These are phyloP conservation scores for Grapholita molesta DNA, from an alignment of 1,140 invertebrate species.

Conservation along the genomic window DNA sequence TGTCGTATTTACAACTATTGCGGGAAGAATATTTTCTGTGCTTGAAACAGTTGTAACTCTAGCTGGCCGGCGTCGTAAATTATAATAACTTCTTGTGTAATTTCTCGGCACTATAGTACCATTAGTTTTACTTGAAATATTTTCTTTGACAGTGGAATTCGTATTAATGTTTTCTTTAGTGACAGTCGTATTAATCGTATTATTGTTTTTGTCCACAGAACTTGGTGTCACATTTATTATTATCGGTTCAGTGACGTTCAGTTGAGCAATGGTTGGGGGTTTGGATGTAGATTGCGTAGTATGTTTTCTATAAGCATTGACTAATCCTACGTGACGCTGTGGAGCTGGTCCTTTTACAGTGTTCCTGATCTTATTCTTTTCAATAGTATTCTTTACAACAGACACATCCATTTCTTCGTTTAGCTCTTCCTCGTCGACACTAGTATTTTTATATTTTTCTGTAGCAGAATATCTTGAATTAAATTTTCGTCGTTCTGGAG, in stretches of 20 bases:
- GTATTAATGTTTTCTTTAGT: constrained; percentile 35
- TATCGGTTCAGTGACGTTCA: constrained; percentile 53
- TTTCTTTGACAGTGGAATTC: constrained; percentile 29
- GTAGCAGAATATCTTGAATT: constrained; percentile 73
- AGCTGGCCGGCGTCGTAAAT: constrained; percentile 54
- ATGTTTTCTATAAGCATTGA: constrained; percentile 71
- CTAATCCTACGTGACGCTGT: constrained; percentile 63
- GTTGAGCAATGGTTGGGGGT: constrained; percentile 34
- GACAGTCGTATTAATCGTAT: constrained; percentile 29
- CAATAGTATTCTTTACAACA: constrained; percentile 75
- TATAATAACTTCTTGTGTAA: constrained; percentile 61
- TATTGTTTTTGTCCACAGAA: constrained; percentile 38
- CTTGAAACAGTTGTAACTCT: constrained; percentile 50
- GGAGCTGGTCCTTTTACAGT: constrained; percentile 72
- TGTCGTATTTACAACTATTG: constrained; percentile 43
- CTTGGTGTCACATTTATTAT: constrained; percentile 44
- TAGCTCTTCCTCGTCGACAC: constrained; percentile 72
- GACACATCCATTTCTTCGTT: constrained; percentile 78
- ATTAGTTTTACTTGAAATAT: constrained; percentile 37
- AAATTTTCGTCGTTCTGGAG: constrained; percentile 75
- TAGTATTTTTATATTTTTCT: constrained; percentile 69
- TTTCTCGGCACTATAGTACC: constrained; percentile 43
- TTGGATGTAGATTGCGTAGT: constrained; percentile 55
- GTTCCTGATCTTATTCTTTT: constrained; percentile 76
- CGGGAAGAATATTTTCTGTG: constrained; percentile 44